These are phyloP conservation scores for Donacobius atricapilla DNA, from an alignment of 2,113 vertebrate species.

Conservation along the genomic window DNA sequence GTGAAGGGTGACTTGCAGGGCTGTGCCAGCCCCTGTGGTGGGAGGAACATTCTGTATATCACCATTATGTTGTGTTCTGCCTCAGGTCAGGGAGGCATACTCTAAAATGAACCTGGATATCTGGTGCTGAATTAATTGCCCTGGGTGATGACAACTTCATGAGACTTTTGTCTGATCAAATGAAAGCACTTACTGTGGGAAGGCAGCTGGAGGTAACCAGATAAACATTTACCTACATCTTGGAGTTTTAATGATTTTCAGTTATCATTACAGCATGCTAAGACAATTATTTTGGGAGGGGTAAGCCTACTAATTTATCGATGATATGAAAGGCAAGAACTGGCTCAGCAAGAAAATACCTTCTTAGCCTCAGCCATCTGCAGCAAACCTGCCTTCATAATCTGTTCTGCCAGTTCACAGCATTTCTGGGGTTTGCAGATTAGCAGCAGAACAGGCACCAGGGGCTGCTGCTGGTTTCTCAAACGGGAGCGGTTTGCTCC, in stretches of 20 bases:
- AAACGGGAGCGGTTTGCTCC: fast-evolving
- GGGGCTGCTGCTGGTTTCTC: background rate
- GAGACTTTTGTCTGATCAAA: background rate
- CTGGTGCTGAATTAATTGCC: background rate
- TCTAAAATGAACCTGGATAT: background rate
- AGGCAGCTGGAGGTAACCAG: background rate
- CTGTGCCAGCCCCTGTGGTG: background rate
- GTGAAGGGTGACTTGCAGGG: background rate
- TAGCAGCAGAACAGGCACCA: background rate
- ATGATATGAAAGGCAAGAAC: background rate
- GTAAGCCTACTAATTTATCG: background rate
- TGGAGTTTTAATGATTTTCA: background rate
- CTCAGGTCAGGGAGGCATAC: background rate
- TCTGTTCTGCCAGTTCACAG: background rate
- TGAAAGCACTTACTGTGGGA: background rate
- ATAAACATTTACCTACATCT: background rate
- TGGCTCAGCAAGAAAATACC: background rate
- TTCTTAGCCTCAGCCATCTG: background rate
- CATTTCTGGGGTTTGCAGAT: background rate
- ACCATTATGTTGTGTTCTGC: no score
- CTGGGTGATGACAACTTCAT: background rate
- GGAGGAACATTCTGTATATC: background rate
- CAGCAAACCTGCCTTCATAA: background rate
- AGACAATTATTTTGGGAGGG: background rate
- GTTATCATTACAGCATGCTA: background rate